Percentiles rank a stretch among this genome's conserved stretches.
phyloP scores from a whole-genome alignment of 2,113 vertebrate genomes.

The Cynocephalus volans region DNA sequence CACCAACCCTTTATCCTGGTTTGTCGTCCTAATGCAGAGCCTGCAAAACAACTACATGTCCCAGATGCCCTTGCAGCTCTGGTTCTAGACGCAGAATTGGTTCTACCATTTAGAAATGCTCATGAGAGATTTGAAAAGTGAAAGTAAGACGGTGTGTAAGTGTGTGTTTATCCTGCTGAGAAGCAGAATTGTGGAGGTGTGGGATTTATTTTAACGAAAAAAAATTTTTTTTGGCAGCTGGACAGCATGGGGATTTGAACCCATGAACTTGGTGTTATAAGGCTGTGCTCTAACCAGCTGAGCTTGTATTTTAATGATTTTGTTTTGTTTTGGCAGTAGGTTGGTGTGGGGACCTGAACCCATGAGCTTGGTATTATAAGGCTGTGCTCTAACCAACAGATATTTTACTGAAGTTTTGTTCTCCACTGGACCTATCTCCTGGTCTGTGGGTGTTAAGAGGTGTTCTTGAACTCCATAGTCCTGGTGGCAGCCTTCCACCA shows the following conservation, averaged over 20 bases:
- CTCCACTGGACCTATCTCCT: background rate
- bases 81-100: background rate
- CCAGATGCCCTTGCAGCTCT: background rate
- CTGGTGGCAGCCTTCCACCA: background rate
- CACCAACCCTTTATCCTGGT: background rate
- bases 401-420: background rate
- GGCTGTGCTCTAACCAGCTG: too few species aligned
- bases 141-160: background rate
- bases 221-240: too few species aligned
- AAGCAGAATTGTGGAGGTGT: background rate
- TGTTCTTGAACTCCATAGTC: background rate
- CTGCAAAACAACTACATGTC: background rate
- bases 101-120: background rate
- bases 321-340: too few species aligned
- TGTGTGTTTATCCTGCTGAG: background rate
- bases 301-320: too few species aligned
- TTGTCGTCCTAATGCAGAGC: background rate
- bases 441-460: background rate
- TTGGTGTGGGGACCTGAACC: too few species aligned
- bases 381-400: too few species aligned
- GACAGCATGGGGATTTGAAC: too few species aligned
- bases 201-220: background rate
- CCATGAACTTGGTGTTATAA: too few species aligned
- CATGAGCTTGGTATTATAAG: too few species aligned
- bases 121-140: conserved; percentile 20